Percentiles rank a stretch among this genome's conserved stretches.
These are phyloP conservation scores for Oryzaephilus surinamensis DNA, from an alignment of 1,140 invertebrate species.

Conservation along the genomic window DNA sequence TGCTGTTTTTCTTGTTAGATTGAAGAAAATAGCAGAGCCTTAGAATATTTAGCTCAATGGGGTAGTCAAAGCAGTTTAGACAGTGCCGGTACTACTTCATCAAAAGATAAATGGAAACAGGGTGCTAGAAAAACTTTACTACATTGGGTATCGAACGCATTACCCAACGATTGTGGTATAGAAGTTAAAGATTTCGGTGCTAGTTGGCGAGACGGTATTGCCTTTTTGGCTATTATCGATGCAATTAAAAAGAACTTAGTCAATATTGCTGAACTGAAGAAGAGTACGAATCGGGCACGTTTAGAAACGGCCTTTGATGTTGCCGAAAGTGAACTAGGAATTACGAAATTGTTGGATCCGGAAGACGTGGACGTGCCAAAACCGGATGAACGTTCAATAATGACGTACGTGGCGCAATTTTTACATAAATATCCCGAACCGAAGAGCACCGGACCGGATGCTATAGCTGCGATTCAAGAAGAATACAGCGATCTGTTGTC, in stretches of 20 bases:
- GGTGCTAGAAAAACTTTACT: conserved; percentile 85
- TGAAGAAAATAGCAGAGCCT: conserved; percentile 85
- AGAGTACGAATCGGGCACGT: conserved; percentile 66
- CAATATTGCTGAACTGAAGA: conserved; percentile 69
- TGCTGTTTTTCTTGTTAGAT: conserved; percentile 53
- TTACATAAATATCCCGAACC: conserved; percentile 89
- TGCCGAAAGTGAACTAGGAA: conserved; percentile 85
- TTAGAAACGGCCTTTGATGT: conserved; percentile 89
- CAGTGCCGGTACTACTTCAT: conserved; percentile 55
- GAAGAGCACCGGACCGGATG: conserved; percentile 53
- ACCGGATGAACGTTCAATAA: conserved; percentile 97
- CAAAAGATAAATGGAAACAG: conserved; percentile 70
- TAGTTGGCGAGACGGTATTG: conserved; percentile 94
- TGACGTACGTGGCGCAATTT: conserved; percentile 99
- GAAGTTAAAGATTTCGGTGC: conserved; percentile 90
- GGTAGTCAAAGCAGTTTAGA: conserved; percentile 74
- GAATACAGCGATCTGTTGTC: conserved; percentile 68
- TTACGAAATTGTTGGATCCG: conserved; percentile 84
- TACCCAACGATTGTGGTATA: conserved; percentile 82
- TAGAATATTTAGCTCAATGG: conserved; percentile 75
- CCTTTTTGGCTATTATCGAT: conserved; percentile 93
- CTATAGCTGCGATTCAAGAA: conserved; percentile 62
- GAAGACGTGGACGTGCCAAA: conserved; percentile 96
- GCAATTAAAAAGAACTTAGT: conserved; percentile 89
- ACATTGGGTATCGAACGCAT: conserved; percentile 87